Conservation (phyloP, 2,797 vertebrate genomes). For the Trichosurus vulpecula region DNA sequence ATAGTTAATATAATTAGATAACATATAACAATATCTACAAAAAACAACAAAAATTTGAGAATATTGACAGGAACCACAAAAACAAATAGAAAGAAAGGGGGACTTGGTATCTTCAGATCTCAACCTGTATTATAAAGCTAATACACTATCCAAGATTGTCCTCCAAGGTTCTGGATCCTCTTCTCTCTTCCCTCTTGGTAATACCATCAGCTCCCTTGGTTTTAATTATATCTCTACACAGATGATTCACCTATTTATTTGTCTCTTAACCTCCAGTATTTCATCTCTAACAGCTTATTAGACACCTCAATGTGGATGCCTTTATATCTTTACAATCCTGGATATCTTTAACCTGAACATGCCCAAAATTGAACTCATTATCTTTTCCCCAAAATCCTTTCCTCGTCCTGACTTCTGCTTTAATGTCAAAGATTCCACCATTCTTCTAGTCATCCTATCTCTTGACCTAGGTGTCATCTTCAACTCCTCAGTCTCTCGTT, state of each 20-base stretch:
- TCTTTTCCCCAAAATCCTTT: not conserved
- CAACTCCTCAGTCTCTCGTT: not conserved
- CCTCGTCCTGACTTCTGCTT: not conserved
- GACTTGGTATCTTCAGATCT: not conserved
- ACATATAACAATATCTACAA: not conserved
- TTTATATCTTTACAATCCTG: no score
- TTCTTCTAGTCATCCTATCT: not conserved
- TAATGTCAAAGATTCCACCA: not conserved
- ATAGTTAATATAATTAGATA: not conserved
- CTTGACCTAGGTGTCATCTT: not conserved
- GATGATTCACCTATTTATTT: not conserved
- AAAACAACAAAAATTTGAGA: not conserved
- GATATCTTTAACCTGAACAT: not conserved
- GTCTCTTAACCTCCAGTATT: not conserved
- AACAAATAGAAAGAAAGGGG: not conserved
- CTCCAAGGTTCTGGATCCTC: not conserved
- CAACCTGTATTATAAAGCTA: not conserved
- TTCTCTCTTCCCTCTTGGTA: not conserved
- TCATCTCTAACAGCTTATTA: not conserved
- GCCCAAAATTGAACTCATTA: not conserved
- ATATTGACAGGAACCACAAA: not conserved
- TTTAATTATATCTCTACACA: not conserved
- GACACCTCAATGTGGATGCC: not conserved
- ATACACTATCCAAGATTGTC: not conserved
- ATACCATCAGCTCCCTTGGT: not conserved